Conservation (phyloP, 2,888 invertebrate species). For the Euproctis similis region DNA sequence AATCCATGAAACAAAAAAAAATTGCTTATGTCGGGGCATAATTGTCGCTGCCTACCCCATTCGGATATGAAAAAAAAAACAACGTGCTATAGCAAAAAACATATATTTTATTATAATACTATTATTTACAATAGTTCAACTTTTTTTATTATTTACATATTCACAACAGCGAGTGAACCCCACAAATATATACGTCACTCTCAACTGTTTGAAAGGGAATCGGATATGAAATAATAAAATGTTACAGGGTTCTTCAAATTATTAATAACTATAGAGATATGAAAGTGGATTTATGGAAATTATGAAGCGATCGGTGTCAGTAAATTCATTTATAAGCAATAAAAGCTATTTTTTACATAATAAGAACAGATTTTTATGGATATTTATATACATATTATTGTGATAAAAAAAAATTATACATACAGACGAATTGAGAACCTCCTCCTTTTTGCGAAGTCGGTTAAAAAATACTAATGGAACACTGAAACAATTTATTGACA, state of each 20-base stretch:
- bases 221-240: slow-evolving; percentile 44
- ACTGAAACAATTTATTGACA: slow-evolving; percentile 31
- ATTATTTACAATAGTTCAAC: slow-evolving; percentile 75
- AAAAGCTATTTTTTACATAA: slow-evolving; percentile 14
- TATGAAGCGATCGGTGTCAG: not conserved
- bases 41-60: too few species aligned
- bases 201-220: slow-evolving; percentile 57
- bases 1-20: too few species aligned
- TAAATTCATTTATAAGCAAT: not conserved
- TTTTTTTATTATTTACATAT: slow-evolving; percentile 76
- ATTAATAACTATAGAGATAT: too few species aligned
- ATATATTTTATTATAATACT: slow-evolving; percentile 72
- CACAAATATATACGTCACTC: slow-evolving; percentile 56
- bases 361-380: slow-evolving; percentile 37
- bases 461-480: too few species aligned
- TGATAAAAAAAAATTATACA: too few species aligned
- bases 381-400: too few species aligned
- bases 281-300: slow-evolving; percentile 9
- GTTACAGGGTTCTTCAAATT: slow-evolving; percentile 30
- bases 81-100: slow-evolving; percentile 65
- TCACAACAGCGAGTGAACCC: slow-evolving; percentile 68
- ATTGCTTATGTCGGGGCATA: too few species aligned
- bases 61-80: slow-evolving; percentile 26
- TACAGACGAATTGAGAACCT: too few species aligned
- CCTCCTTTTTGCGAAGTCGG: too few species aligned